phyloP scores from a whole-genome alignment of 2,797 vertebrate genomes.

The Oreortyx pictus region DNA sequence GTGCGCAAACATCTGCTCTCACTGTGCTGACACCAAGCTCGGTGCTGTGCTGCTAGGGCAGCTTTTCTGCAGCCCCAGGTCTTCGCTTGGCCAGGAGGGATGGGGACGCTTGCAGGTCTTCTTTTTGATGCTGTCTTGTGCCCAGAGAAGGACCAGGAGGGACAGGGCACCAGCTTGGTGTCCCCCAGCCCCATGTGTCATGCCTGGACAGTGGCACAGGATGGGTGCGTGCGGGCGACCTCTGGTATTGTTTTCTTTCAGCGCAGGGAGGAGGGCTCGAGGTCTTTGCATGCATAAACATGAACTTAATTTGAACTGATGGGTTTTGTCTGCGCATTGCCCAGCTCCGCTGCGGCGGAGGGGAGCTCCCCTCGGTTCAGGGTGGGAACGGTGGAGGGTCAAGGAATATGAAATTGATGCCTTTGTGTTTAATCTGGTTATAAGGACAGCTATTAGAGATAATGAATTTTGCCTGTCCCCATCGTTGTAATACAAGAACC shows the following conservation, averaged over 20 bases:
- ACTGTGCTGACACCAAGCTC: neutral
- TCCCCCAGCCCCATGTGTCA: neutral
- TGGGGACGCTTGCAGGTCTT: neutral
- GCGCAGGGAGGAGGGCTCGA: neutral
- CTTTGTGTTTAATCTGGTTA: slow-evolving; percentile 72
- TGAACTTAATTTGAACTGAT: neutral
- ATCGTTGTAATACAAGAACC: slow-evolving; percentile 75
- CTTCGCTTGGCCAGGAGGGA: neutral
- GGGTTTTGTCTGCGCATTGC: neutral
- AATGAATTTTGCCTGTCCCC: slow-evolving; percentile 75
- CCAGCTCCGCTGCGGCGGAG: neutral
- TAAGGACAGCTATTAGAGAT: slow-evolving; percentile 68
- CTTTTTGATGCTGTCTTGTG: neutral
- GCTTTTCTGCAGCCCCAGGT: neutral
- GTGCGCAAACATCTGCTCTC: neutral
- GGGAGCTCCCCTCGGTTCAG: neutral
- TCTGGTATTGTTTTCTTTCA: neutral
- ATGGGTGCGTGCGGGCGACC: neutral
- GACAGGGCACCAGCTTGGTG: neutral
- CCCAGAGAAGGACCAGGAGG: neutral
- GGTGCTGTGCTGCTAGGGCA: neutral
- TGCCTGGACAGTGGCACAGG: neutral
- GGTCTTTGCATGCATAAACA: neutral
- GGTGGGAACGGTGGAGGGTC: slow-evolving; percentile 11
- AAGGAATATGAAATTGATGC: slow-evolving; percentile 52